A percentile compares a stretch with the other conserved stretches of the same genome.
These are phyloP conservation scores for Cladorhizidae sp. DNA, from an alignment of 37 sponge, comb jelly and placozoan species.

Conservation along the genomic window DNA sequence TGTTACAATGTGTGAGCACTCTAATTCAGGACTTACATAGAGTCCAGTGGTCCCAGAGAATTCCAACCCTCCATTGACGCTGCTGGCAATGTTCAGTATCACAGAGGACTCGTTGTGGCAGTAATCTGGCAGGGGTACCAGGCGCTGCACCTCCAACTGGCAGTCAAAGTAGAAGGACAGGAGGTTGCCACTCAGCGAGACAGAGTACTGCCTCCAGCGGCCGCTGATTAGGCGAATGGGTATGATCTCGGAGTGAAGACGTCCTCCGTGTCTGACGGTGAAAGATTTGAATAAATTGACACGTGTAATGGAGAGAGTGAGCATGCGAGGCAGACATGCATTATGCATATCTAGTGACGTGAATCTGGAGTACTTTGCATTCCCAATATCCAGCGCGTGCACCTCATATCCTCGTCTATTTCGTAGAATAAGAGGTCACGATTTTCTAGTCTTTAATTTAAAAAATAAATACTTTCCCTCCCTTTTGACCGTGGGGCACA, in stretches of 20 bases:
- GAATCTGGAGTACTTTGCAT: too few relatives aligned
- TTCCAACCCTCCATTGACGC: not conserved
- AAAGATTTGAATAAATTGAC: too few relatives aligned
- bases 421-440: too few relatives aligned
- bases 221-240: slow-evolving; percentile 22
- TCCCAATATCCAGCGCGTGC: too few relatives aligned
- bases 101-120: slow-evolving; percentile 31
- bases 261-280: slow-evolving; percentile 22
- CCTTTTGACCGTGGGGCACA: too few relatives aligned
- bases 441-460: too few relatives aligned
- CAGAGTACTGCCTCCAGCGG: slow-evolving; percentile 20
- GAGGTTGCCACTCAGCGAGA: slow-evolving; percentile 27
- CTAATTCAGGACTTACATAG: slow-evolving; percentile 15
- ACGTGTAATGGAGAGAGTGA: too few relatives aligned
- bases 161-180: slow-evolving; percentile 22
- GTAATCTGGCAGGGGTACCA: slow-evolving; percentile 37
- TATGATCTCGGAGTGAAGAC: slow-evolving; percentile 3
- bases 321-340: too few relatives aligned
- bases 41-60: not conserved
- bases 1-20: too few relatives aligned
- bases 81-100: slow-evolving; percentile 12
- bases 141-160: not conserved
- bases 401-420: too few relatives aligned
- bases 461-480: too few relatives aligned
- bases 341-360: too few relatives aligned